A percentile compares a stretch with the other conserved stretches of the same genome.
Evolutionary conservation across 2,113 vertebrate species (phyloP).

Genomic region (Coracopsis vasa): DNA sequence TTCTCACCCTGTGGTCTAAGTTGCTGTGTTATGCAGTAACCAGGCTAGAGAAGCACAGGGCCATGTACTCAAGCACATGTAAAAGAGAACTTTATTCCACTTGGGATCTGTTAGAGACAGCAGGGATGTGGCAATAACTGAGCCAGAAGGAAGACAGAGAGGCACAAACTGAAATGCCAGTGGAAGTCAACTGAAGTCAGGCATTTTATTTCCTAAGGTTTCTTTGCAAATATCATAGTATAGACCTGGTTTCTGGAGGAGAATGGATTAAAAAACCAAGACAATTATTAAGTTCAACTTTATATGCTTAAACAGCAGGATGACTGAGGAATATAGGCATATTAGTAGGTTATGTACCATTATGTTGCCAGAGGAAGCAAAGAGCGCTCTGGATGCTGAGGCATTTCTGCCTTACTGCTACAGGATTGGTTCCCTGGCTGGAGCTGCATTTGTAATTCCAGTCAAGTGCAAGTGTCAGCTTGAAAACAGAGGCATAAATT

Average conservation of each 20-base stretch:
- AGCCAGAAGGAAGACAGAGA: neutral
- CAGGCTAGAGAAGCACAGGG: neutral
- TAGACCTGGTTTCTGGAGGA: neutral
- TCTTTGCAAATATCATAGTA: neutral
- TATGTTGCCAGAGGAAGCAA: neutral
- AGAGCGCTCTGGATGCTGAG: neutral
- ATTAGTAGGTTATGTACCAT: neutral
- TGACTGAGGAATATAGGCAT: neutral
- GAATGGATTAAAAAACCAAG: neutral
- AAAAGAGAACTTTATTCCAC: neutral
- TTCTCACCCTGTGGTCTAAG: neutral
- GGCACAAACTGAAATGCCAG: neutral
- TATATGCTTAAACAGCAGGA: neutral
- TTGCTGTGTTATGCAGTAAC: neutral
- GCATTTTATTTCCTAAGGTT: neutral
- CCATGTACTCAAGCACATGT: neutral
- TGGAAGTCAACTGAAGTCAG: neutral
- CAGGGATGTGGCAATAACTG: neutral
- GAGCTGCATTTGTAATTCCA: neutral
- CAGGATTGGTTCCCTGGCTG: neutral
- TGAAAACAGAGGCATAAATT: neutral
- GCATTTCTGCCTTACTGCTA: neutral
- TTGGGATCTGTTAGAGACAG: neutral
- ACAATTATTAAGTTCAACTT: neutral
- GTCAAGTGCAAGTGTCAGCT: neutral